Conservation (phyloP, 2,888 invertebrate genomes). For the Zaprionus obscuricornis region DNA sequence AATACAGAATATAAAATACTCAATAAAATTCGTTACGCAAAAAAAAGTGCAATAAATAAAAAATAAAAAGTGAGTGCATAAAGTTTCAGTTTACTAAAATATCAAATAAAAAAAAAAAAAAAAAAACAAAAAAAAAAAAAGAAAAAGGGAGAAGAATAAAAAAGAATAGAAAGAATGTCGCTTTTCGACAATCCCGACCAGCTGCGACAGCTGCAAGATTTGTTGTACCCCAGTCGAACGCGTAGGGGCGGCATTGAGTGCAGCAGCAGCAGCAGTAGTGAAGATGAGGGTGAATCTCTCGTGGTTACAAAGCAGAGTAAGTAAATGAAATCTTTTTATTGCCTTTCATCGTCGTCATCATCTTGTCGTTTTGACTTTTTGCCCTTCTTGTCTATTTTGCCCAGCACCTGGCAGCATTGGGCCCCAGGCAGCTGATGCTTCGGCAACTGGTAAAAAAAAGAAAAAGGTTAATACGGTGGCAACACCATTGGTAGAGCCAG, state of each 20-base stretch:
- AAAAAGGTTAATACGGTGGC: constrained; percentile 54
- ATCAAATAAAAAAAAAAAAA: neutral
- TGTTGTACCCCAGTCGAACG: constrained; percentile 71
- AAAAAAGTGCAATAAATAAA: constrained; percentile 4
- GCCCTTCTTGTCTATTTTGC: too few species aligned
- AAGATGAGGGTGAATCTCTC: constrained; percentile 62
- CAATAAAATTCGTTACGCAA: too few species aligned
- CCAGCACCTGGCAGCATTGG: constrained; percentile 84
- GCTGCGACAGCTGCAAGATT: constrained; percentile 71
- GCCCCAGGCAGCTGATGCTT: constrained; percentile 12
- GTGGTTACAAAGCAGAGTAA: constrained; percentile 63
- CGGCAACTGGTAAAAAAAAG: constrained; percentile 19
- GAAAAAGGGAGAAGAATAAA: neutral
- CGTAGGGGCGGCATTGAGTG: constrained; percentile 56
- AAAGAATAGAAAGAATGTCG: constrained; percentile 66
- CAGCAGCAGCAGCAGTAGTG: constrained; percentile 76
- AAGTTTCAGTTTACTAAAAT: neutral
- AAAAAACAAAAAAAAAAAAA: neutral
- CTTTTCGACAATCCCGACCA: constrained; percentile 79
- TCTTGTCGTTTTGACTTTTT: too few species aligned
- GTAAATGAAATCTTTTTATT: constrained; percentile 28
- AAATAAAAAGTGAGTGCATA: neutral
- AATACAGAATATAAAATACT: neutral
- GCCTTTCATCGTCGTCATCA: neutral
- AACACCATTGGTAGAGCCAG: constrained; percentile 55